A percentile compares a stretch with the other conserved stretches of the same genome.
Evolutionary conservation across 2,797 vertebrate species (phyloP).

Genomic region (Crenuchus spilurus): DNA sequence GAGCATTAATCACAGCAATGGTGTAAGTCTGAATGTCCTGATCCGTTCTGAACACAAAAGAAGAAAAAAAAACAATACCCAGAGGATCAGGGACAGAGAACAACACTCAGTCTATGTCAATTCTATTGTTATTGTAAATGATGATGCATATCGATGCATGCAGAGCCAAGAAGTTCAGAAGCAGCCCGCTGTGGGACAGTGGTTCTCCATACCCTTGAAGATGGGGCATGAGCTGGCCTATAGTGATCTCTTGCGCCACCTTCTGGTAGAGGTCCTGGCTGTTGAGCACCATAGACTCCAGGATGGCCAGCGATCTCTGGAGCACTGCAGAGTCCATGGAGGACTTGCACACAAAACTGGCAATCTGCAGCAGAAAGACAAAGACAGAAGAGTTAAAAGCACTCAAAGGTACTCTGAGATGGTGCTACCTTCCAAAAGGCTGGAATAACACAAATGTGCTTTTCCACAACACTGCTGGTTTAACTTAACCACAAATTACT

Average conservation of each 20-base stretch:
- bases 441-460: too few species aligned
- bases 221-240: slow-evolving; percentile 95
- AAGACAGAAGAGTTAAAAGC: not conserved
- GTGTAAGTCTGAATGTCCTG: slow-evolving; percentile 98
- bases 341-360: slow-evolving; percentile 93
- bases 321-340: slow-evolving; percentile 91
- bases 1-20: slow-evolving; percentile 94
- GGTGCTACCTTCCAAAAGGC: too few species aligned
- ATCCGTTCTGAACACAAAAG: slow-evolving; percentile 81
- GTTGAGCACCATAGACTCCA: slow-evolving; percentile 98
- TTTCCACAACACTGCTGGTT: too few species aligned
- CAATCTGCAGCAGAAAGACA: slow-evolving; percentile 79
- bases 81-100: slow-evolving; percentile 9
- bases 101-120: slow-evolving; percentile 23
- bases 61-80: slow-evolving; percentile 25
- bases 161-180: slow-evolving; percentile 11
- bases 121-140: slow-evolving; percentile 28
- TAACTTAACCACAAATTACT: too few species aligned
- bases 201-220: slow-evolving; percentile 86
- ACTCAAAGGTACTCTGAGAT: too few species aligned
- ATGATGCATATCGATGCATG: not conserved
- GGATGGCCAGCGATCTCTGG: slow-evolving; percentile 93
- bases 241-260: slow-evolving; percentile 98
- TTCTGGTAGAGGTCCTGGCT: slow-evolving; percentile 98
- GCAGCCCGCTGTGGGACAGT: not conserved